These are phyloP conservation scores for Protobothrops mucrosquamatus DNA, from an alignment of 2,113 vertebrate genomes.

Conservation along the genomic window DNA sequence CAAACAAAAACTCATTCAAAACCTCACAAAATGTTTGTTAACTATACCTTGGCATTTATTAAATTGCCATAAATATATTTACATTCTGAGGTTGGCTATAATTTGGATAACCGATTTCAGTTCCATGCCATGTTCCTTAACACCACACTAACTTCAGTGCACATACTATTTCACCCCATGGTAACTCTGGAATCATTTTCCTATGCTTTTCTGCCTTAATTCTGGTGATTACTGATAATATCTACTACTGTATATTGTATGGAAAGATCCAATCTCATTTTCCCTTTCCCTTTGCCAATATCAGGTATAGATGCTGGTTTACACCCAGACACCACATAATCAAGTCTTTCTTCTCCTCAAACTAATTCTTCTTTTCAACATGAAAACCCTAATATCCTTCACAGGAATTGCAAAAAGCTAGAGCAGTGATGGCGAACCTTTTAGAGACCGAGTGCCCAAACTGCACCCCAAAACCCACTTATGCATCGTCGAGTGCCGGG, in stretches of 20 bases:
- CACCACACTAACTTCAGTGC: not conserved
- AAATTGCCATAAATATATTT: not conserved
- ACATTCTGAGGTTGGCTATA: not conserved
- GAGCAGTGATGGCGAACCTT: too few species aligned
- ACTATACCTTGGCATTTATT: not conserved
- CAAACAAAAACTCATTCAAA: not conserved
- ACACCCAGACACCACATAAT: not conserved
- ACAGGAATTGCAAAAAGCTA: not conserved
- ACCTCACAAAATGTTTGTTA: not conserved
- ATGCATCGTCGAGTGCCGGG: too few species aligned
- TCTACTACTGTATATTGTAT: not conserved
- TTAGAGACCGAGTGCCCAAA: too few species aligned
- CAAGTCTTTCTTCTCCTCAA: not conserved
- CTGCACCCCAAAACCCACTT: too few species aligned
- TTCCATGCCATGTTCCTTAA: not conserved
- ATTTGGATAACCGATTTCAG: not conserved
- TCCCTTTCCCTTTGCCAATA: not conserved
- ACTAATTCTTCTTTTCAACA: not conserved
- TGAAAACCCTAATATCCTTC: not conserved
- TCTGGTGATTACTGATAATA: not conserved
- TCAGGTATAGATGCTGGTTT: not conserved
- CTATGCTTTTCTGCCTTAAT: not conserved
- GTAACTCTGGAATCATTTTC: not conserved
- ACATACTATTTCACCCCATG: not conserved
- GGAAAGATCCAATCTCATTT: not conserved